A percentile compares a stretch with the other conserved stretches of the same genome.
Evolutionary conservation across 2,888 invertebrate species (phyloP).

Genomic region (Bunonema sp.): DNA sequence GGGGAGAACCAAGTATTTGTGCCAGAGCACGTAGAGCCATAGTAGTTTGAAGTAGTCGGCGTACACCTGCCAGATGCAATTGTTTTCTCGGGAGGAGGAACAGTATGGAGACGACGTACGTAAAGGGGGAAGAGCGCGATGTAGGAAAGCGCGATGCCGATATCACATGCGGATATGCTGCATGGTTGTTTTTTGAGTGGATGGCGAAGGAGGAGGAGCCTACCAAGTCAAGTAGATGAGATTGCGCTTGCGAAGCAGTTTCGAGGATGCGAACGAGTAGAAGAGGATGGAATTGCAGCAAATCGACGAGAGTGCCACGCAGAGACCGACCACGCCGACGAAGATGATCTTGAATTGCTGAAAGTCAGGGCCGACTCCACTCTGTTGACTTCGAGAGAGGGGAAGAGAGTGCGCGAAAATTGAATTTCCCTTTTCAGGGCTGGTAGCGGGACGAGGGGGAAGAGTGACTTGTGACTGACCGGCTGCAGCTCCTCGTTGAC

Average conservation of each 20-base stretch:
- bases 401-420: too few species aligned
- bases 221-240: slow-evolving; percentile 32
- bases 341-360: slow-evolving; percentile 33
- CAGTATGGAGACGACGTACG: too few species aligned
- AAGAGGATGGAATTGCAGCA: slow-evolving; percentile 29
- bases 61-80: slow-evolving; percentile 13
- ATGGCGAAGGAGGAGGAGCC: too few species aligned
- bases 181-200: too few species aligned
- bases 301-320: slow-evolving; percentile 26
- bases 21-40: slow-evolving; percentile 24
- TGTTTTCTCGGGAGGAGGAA: too few species aligned
- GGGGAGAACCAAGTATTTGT: slow-evolving; percentile 16
- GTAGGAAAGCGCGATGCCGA: slow-evolving; percentile 29
- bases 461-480: too few species aligned
- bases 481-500: too few species aligned
- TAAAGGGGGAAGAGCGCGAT: slow-evolving; percentile 32
- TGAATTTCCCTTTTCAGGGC: too few species aligned
- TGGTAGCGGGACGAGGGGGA: too few species aligned
- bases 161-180: slow-evolving; percentile 32
- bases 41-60: slow-evolving; percentile 28
- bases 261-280: slow-evolving; percentile 26
- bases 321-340: slow-evolving; percentile 27
- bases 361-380: too few species aligned
- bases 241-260: slow-evolving; percentile 17
- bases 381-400: too few species aligned